Percentiles rank a stretch among this genome's conserved stretches.
phyloP scores from a whole-genome alignment of 2,888 invertebrate genomes.

The Azorinus chamasolen region DNA sequence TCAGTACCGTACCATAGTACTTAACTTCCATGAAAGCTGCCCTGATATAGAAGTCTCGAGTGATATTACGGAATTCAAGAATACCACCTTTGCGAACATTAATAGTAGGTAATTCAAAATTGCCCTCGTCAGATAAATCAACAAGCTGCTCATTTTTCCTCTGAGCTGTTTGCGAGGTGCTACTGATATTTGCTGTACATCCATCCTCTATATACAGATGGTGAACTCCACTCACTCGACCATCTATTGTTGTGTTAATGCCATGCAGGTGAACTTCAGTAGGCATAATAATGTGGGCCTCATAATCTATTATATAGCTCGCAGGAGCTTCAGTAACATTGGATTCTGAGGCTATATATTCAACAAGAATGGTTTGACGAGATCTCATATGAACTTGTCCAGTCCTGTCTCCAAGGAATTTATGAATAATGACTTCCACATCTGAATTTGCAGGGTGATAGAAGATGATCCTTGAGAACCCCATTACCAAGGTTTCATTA shows the following conservation, averaged over 20 bases:
- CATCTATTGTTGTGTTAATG: constrained; percentile 72
- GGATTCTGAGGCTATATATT: constrained; percentile 74
- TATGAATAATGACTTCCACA: constrained; percentile 68
- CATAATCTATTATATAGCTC: constrained; percentile 76
- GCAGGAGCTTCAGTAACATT: constrained; percentile 80
- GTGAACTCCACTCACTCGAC: constrained; percentile 76
- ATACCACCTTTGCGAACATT: constrained; percentile 68
- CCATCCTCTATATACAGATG: constrained; percentile 76
- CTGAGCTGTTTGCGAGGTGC: constrained; percentile 76
- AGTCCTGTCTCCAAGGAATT: constrained; percentile 74
- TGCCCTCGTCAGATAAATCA: constrained; percentile 68
- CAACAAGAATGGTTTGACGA: constrained; percentile 69
- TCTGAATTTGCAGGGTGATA: constrained; percentile 64
- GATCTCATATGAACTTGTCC: constrained; percentile 74
- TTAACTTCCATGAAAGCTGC: constrained; percentile 76
- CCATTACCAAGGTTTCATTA: constrained; percentile 78
- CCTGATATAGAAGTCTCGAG: constrained; percentile 66
- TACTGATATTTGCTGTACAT: constrained; percentile 60
- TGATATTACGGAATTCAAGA: constrained; percentile 67
- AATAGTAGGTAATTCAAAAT: constrained; percentile 75
- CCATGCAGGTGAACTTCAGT: constrained; percentile 79
- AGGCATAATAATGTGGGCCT: constrained; percentile 73
- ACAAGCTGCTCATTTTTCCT: constrained; percentile 64
- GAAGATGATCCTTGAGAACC: constrained; percentile 68
- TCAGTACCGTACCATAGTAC: constrained; percentile 66